Evolutionary conservation across 1,140 invertebrate genomes (phyloP).

Genomic region (Aphaenogaster floridana): DNA sequence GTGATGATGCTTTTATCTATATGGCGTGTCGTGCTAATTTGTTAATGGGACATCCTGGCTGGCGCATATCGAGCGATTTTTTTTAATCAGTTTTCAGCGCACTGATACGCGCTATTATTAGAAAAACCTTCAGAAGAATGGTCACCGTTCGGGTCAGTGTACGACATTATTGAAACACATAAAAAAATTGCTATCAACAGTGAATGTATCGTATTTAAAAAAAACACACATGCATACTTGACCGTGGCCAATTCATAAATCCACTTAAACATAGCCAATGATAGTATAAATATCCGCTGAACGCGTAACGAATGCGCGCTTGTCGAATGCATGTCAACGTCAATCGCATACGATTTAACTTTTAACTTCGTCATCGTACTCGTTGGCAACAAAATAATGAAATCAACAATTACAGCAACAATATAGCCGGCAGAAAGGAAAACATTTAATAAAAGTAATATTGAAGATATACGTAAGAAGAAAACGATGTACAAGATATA

Average conservation of each 20-base stretch:
- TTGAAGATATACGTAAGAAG: neutral
- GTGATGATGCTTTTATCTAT: conserved; percentile 63
- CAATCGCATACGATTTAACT: conserved; percentile 37
- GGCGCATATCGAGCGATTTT: conserved; percentile 56
- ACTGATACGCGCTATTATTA: conserved; percentile 73
- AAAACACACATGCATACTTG: neutral
- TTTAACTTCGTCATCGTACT: neutral
- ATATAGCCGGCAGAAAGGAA: neutral
- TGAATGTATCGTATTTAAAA: neutral
- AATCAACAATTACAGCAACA: neutral
- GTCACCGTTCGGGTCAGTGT: conserved; percentile 35
- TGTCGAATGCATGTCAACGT: conserved; percentile 1
- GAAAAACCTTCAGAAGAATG: conserved; percentile 67
- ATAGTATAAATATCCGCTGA: neutral
- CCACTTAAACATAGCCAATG: conserved; percentile 8
- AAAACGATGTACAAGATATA: neutral
- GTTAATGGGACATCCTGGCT: conserved; percentile 75
- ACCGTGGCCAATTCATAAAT: conserved; percentile 29
- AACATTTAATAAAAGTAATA: neutral
- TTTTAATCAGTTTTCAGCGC: conserved; percentile 72
- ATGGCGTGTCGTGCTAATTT: conserved; percentile 70
- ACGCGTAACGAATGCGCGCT: conserved; percentile 7
- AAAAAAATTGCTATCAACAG: conserved; percentile 13
- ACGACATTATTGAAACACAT: conserved; percentile 43
- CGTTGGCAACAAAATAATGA: conserved; percentile 32